These are phyloP conservation scores for Acrobasis suavella DNA, from an alignment of 2,888 invertebrate species.

Conservation along the genomic window DNA sequence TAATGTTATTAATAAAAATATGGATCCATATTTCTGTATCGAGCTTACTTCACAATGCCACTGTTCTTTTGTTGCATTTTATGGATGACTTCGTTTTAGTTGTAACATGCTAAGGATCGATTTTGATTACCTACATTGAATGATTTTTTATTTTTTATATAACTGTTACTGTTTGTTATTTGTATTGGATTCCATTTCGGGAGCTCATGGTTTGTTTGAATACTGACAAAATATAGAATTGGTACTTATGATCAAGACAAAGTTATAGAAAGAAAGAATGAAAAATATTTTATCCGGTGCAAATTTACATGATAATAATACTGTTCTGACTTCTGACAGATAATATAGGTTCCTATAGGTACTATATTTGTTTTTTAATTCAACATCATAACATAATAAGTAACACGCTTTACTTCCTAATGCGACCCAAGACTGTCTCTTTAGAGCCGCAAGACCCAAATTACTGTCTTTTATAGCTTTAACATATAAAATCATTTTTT, in stretches of 20 bases:
- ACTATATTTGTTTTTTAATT: no score
- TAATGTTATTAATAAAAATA: slow-evolving; percentile 81
- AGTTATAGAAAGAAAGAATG: no score
- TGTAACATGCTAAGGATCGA: slow-evolving; percentile 55
- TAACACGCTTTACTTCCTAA: no score
- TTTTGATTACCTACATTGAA: slow-evolving; percentile 28
- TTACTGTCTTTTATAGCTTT: no score
- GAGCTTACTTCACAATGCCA: slow-evolving; percentile 71
- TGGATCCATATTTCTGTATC: slow-evolving; percentile 71
- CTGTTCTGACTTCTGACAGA: no score
- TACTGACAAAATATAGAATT: not conserved
- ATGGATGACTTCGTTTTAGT: slow-evolving; percentile 69
- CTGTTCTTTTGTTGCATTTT: slow-evolving; percentile 65
- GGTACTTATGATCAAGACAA: not conserved
- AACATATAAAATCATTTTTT: no score
- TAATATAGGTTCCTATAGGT: no score
- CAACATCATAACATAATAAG: no score
- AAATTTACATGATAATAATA: no score
- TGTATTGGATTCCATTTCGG: slow-evolving; percentile 3
- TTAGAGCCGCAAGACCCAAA: no score
- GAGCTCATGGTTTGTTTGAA: not conserved
- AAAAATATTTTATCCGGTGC: no score
- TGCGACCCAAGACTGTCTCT: no score
- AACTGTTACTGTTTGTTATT: slow-evolving; percentile 20
- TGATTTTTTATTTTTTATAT: slow-evolving; percentile 5